A percentile compares a stretch with the other conserved stretches of the same genome.
Evolutionary conservation across 2,113 vertebrate species (phyloP).

Genomic region (Apeltes quadracus): DNA sequence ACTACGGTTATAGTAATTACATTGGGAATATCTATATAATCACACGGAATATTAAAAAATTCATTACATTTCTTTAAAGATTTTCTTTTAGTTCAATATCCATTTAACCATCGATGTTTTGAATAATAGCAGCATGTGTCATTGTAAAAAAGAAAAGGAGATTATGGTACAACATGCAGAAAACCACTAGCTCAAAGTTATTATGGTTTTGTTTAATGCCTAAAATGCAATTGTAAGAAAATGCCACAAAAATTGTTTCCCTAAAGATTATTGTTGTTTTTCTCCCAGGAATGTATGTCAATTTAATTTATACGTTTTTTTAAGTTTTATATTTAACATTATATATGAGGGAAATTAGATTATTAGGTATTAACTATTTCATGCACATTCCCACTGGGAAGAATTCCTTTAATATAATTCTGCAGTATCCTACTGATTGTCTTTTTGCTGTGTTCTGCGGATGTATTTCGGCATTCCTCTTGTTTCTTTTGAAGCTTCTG

Average conservation of each 20-base stretch:
- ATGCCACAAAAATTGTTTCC: conserved; percentile 31
- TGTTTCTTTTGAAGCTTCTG: conserved; percentile 13
- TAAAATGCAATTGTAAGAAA: conserved; percentile 51
- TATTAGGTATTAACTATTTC: conserved; percentile 24
- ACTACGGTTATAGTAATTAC: conserved; percentile 7
- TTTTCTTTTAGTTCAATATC: conserved; percentile 19
- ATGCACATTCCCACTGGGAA: conserved; percentile 41
- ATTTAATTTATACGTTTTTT: conserved; percentile 70
- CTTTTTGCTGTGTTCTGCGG: neutral
- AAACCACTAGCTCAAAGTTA: conserved; percentile 38
- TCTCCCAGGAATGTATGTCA: conserved; percentile 59
- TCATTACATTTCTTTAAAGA: conserved; percentile 6
- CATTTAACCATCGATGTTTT: conserved; percentile 7
- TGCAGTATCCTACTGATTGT: conserved; percentile 5
- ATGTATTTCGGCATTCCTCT: conserved; percentile 33
- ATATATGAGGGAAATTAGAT: conserved; percentile 38
- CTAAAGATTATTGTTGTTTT: conserved; percentile 19
- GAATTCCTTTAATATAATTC: conserved; percentile 41
- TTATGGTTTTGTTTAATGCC: conserved; percentile 20
- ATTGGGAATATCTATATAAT: conserved; percentile 15
- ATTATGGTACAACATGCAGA: conserved; percentile 66
- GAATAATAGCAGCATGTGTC: conserved; percentile 23
- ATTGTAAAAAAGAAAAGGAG: conserved; percentile 28
- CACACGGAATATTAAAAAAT: conserved; percentile 5
- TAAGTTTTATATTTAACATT: conserved; percentile 54